Base-by-base conservation (phyloP, 2,797 vertebrate genomes). In the Darevskia nairensis region DNA sequence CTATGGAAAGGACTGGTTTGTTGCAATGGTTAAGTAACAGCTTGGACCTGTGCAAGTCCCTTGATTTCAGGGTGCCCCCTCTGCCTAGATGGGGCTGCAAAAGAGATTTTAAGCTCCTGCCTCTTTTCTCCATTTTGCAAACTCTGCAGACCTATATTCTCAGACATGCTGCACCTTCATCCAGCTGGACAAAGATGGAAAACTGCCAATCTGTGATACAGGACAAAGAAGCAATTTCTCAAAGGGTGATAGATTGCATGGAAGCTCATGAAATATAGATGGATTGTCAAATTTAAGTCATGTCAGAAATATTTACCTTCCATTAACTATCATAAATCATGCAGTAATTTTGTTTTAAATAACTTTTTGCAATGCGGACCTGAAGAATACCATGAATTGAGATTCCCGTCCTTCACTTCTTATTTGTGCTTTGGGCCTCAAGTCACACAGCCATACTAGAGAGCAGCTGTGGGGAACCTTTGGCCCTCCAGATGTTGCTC, bases 181-280 rank as follows among this genome's bases (percentile, higher is more conserved):
- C 92, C 91, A 32, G 91, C 85, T 90, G 59, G 82, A 92, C 79
- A 89, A 86, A 93, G 88, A 95, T 94, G 94, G 94, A 95, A 90
- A 91, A 89, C 71, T 93, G 92, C 94, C 93, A 94, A 85, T 89
- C 79, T 55, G 86, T 96, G 95, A 95, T 81, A 91, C 92, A 96
- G 94, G 92, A 91, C 91, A 92, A 95, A 92, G 85, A 95, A 94
- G 90, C 85, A 74, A 82, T 92, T 95, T 94, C 94, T 95, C 92
- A 94, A 88, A 92, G 90, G 79, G 89, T 76, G 86, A 93, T 86
- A 92, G 92, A 94, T 94, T 89, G 94, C 92, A 95, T 94, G 94
- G 94, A 95, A 93, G 88, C 90, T 89, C 92, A 95, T 92, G 94
- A 88, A 90, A 88, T 86, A 90, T 41, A 72, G 83, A 95, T 59